Evolutionary conservation across 2,113 vertebrate genomes (phyloP).

Genomic region (Caranx ignobilis): DNA sequence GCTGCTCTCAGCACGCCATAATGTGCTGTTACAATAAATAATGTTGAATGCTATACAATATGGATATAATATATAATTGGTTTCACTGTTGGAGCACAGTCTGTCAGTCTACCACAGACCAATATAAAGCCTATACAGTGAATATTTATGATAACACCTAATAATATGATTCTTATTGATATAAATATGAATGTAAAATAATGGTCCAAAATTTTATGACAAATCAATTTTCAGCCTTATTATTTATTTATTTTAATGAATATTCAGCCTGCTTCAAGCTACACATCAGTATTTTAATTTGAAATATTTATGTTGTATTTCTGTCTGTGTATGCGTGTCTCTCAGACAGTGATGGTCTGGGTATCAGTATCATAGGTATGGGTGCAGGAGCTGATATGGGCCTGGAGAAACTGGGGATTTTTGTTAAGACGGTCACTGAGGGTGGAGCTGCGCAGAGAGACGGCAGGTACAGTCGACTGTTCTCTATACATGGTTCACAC

Average conservation of each 20-base stretch:
- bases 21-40: neutral
- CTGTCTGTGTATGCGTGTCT: slow-evolving; percentile 7
- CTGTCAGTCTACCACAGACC: too few relatives aligned
- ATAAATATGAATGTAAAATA: too few relatives aligned
- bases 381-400: slow-evolving; percentile 96
- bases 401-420: slow-evolving; percentile 97
- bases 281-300: neutral
- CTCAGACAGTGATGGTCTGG: slow-evolving; percentile 91
- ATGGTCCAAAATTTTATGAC: too few relatives aligned
- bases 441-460: slow-evolving; percentile 94
- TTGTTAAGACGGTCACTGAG: slow-evolving; percentile 96
- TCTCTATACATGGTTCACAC: neutral
- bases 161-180: neutral
- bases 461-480: slow-evolving; percentile 80
- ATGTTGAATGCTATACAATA: neutral
- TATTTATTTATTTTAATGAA: too few relatives aligned
- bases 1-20: slow-evolving; percentile 28
- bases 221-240: too few relatives aligned
- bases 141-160: neutral
- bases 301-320: neutral
- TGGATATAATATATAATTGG: neutral
- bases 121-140: neutral
- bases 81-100: neutral
- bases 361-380: slow-evolving; percentile 99
- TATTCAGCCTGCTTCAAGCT: neutral